phyloP scores from a whole-genome alignment of 2,888 invertebrate genomes.

The Apamea sordens region DNA sequence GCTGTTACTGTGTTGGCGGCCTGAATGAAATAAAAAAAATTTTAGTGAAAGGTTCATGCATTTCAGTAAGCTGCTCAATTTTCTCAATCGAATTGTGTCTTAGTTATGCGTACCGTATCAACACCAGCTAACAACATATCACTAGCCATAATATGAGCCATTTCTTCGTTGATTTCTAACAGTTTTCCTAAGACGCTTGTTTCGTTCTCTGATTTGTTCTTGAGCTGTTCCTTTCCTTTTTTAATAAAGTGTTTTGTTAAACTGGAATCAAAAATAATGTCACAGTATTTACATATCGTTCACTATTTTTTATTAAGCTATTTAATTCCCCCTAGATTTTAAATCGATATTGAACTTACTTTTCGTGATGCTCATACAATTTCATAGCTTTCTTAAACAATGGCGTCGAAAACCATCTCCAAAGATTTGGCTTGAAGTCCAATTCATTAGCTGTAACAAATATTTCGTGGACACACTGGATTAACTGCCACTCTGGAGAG shows the following conservation, averaged over 20 bases:
- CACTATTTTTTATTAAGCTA: constrained; percentile 46
- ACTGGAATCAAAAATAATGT: constrained; percentile 19
- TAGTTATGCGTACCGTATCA: constrained; percentile 90
- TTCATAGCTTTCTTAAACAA: constrained; percentile 79
- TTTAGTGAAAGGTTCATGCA: not conserved
- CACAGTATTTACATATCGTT: not conserved
- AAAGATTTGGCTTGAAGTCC: constrained; percentile 80
- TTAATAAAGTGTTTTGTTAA: constrained; percentile 34
- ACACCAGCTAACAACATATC: constrained; percentile 92
- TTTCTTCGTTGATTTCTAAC: constrained; percentile 89
- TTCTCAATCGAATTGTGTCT: not conserved
- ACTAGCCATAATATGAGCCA: constrained; percentile 91
- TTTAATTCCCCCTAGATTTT: not conserved
- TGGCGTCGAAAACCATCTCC: constrained; percentile 77
- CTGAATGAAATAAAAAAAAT: constrained; percentile 73
- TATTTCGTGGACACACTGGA: constrained; percentile 77
- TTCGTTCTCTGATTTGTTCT: constrained; percentile 74
- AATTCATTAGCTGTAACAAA: constrained; percentile 72
- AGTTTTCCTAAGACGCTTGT: constrained; percentile 91
- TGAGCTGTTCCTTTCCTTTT: constrained; percentile 66
- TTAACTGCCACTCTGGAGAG: constrained; percentile 78
- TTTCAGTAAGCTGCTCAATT: not conserved
- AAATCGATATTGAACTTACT: constrained; percentile 67
- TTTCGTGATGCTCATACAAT: constrained; percentile 78
- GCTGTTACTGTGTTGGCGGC: constrained; percentile 89